These are phyloP conservation scores for Trichonephila clavata DNA, from an alignment of 1,140 invertebrate species.

Conservation along the genomic window DNA sequence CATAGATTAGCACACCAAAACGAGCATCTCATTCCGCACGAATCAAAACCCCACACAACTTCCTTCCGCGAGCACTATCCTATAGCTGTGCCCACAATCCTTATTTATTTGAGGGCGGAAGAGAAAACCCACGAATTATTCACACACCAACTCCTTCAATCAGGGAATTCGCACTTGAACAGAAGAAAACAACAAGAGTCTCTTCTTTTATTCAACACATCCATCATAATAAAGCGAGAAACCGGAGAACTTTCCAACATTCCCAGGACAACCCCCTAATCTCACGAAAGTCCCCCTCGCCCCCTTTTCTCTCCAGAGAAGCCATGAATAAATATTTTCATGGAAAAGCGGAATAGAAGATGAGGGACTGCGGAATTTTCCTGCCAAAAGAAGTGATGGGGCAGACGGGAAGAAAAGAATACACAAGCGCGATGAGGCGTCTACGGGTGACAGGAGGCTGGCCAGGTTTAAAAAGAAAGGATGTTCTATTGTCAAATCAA, in stretches of 20 bases:
- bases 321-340: slow-evolving; percentile 39
- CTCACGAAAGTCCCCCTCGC: neutral
- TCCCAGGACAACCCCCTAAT: neutral
- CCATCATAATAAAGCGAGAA: slow-evolving; percentile 36
- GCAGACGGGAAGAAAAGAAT: too few relatives aligned
- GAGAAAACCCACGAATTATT: neutral
- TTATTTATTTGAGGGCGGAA: neutral
- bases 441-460: too few relatives aligned
- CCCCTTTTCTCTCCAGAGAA: neutral
- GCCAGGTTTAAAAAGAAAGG: too few relatives aligned
- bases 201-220: slow-evolving; percentile 42
- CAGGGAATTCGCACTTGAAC: neutral
- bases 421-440: too few relatives aligned
- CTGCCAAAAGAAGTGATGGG: too few relatives aligned
- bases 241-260: too few relatives aligned
- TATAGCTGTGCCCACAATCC: neutral
- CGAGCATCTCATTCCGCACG: neutral
- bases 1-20: too few relatives aligned
- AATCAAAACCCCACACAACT: neutral
- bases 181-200: neutral
- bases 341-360: neutral
- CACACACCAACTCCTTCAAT: neutral
- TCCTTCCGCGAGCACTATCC: neutral
- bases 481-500: too few relatives aligned
- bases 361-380: neutral